Evolutionary conservation across 2,888 invertebrate species (phyloP).

Genomic region (Lithosia quadra): DNA sequence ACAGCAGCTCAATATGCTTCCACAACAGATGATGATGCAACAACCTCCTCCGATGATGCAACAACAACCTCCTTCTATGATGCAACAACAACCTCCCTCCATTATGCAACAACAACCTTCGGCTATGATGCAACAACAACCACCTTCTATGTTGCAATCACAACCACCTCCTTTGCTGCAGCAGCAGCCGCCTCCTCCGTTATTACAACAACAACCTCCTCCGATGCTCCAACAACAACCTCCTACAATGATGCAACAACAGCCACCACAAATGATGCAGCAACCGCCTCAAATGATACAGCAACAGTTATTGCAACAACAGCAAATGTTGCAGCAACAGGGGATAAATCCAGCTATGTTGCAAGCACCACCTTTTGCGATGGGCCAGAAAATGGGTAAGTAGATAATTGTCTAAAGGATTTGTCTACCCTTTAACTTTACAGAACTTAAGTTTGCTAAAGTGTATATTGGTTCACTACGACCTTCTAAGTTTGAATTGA

Average conservation of each 20-base stretch:
- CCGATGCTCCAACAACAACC: conserved; percentile 11
- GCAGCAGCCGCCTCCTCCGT: conserved; percentile 7
- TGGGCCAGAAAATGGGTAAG: conserved; percentile 44
- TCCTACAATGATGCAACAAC: conserved; percentile 28
- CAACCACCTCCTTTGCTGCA: conserved; percentile 24
- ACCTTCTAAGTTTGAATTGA: no score
- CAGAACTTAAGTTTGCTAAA: no score
- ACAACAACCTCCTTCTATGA: conserved; percentile 24
- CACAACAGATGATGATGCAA: conserved; percentile 30
- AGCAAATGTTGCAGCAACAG: conserved; percentile 25
- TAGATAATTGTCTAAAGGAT: background rate
- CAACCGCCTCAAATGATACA: conserved; percentile 28
- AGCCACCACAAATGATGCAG: conserved; percentile 26
- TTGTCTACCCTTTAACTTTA: background rate
- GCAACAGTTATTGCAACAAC: conserved; percentile 32
- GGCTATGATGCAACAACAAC: conserved; percentile 25
- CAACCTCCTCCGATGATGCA: conserved; percentile 30
- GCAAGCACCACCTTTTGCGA: conserved; percentile 46
- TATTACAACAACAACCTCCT: conserved; percentile 18
- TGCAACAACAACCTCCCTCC: conserved; percentile 29
- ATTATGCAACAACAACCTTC: conserved; percentile 30
- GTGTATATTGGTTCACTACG: no score
- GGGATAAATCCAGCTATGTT: conserved; percentile 20
- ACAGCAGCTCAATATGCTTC: conserved; percentile 27
- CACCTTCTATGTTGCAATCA: conserved; percentile 24